These are phyloP conservation scores for Camponotus floridanus DNA, from an alignment of 1,140 invertebrate genomes.

Conservation along the genomic window DNA sequence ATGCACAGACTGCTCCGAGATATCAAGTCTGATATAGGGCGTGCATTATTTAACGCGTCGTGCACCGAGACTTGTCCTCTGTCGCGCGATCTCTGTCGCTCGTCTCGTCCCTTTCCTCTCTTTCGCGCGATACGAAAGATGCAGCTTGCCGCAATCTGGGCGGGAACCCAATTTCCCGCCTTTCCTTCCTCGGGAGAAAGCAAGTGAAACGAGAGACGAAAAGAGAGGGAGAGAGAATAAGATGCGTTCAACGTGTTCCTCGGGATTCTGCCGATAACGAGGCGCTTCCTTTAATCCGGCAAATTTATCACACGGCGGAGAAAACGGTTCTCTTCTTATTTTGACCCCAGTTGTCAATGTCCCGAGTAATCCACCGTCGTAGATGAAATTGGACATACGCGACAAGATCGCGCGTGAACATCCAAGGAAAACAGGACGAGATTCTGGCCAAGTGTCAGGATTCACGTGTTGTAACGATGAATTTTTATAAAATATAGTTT, in stretches of 20 bases:
- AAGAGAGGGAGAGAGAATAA: conserved; percentile 33
- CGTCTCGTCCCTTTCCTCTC: neutral
- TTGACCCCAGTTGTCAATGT: conserved; percentile 53
- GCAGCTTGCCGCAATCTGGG: conserved; percentile 38
- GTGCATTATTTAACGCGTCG: conserved; percentile 81
- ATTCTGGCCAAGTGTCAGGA: neutral
- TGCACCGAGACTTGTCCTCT: conserved; percentile 60
- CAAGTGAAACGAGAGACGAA: neutral
- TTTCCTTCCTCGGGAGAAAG: conserved; percentile 24
- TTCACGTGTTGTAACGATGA: neutral
- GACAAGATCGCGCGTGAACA: conserved; percentile 22
- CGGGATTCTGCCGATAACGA: conserved; percentile 56
- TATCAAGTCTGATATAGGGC: conserved; percentile 77
- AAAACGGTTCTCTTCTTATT: conserved; percentile 50
- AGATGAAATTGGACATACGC: conserved; percentile 59
- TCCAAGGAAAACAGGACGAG: neutral
- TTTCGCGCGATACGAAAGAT: conserved; percentile 25
- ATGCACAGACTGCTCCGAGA: conserved; percentile 74
- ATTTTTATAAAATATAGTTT: neutral
- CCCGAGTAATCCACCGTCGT: conserved; percentile 44
- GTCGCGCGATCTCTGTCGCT: conserved; percentile 32
- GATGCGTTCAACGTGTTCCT: conserved; percentile 50
- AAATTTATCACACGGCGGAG: conserved; percentile 46
- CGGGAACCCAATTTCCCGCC: conserved; percentile 50
- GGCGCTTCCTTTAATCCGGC: conserved; percentile 52